Evolutionary conservation across 2,888 invertebrate genomes (phyloP).

Genomic region (Melinaea menophilus): DNA sequence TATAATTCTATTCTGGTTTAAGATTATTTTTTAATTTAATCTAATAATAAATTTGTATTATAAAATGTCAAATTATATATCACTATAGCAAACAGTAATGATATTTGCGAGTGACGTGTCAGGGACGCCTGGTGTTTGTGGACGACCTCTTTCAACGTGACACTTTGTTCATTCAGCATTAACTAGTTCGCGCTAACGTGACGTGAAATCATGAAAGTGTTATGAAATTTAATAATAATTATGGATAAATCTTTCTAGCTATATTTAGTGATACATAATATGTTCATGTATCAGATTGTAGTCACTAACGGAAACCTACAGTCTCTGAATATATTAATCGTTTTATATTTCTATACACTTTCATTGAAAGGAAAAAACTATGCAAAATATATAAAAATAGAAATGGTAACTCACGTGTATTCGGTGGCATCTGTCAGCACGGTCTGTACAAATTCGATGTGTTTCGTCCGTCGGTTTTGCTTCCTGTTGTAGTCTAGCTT

Average conservation of each 20-base stretch:
- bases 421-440: constrained; percentile 59
- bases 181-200: constrained; percentile 3
- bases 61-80: neutral
- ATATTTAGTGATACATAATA: neutral
- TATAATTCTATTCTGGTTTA: too few species aligned
- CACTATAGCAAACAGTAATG: neutral
- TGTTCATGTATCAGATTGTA: too few species aligned
- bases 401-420: constrained; percentile 51
- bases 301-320: too few species aligned
- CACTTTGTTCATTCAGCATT: constrained; percentile 14
- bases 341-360: too few species aligned
- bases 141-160: constrained; percentile 16
- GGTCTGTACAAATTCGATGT: constrained; percentile 67
- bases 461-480: constrained; percentile 81
- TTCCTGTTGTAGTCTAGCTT: constrained; percentile 83
- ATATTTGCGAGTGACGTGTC: constrained; percentile 6
- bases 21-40: neutral
- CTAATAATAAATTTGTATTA: neutral
- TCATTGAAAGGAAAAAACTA: neutral
- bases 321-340: too few species aligned
- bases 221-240: neutral
- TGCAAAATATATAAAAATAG: neutral
- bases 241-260: neutral
- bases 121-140: constrained; percentile 12
- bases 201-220: neutral